phyloP scores from a whole-genome alignment of 2,113 vertebrate genomes.

The Laticauda colubrina region DNA sequence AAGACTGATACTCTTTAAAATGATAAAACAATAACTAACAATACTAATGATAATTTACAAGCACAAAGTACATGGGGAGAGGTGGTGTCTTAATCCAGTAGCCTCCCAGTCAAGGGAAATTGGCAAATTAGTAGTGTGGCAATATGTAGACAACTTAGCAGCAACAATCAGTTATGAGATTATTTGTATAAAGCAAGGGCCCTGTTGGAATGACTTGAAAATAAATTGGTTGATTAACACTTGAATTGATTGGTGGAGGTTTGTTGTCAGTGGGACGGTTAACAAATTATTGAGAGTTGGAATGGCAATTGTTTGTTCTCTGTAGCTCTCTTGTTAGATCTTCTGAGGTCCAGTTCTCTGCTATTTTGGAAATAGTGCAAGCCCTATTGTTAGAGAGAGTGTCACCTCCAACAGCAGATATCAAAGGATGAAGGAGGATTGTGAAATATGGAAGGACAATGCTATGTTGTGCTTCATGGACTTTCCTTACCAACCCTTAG shows the following conservation, averaged over 20 bases:
- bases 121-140: neutral
- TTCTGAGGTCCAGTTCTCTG: neutral
- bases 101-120: neutral
- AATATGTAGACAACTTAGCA: neutral
- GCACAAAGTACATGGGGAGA: neutral
- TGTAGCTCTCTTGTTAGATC: neutral
- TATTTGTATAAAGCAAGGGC: neutral
- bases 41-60: neutral
- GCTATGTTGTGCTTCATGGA: neutral
- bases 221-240: neutral
- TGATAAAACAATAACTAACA: neutral
- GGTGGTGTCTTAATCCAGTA: no score
- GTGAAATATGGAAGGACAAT: neutral
- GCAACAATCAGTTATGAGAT: neutral
- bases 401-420: neutral
- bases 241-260: neutral
- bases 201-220: neutral
- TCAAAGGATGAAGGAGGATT: neutral
- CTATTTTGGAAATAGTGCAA: neutral
- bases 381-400: neutral
- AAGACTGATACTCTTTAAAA: neutral
- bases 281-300: neutral
- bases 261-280: neutral
- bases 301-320: neutral
- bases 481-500: neutral